Evolutionary conservation across 1,140 invertebrate genomes (phyloP).

Genomic region (Drosophila ercepeae): DNA sequence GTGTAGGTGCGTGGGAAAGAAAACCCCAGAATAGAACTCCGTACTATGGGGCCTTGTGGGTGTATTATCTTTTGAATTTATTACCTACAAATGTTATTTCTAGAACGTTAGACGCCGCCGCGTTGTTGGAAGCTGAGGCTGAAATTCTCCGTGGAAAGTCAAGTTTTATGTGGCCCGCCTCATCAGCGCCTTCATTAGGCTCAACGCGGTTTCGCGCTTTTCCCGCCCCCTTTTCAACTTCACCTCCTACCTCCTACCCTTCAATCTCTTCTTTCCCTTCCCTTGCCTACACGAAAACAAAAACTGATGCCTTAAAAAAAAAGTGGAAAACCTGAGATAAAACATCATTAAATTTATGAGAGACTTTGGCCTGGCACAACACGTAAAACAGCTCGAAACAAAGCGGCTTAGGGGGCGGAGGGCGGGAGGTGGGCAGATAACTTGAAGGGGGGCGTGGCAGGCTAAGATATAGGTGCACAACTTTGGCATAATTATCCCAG

Average conservation of each 20-base stretch:
- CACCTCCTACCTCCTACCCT: not conserved
- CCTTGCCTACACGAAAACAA: not conserved
- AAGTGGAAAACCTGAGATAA: slow-evolving; percentile 29
- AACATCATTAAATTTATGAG: slow-evolving; percentile 79
- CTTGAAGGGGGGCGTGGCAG: not conserved
- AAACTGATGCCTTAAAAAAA: slow-evolving; percentile 17
- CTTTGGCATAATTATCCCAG: slow-evolving; percentile 43
- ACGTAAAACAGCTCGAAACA: slow-evolving; percentile 49
- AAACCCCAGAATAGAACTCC: slow-evolving; percentile 2
- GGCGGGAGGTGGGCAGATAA: not conserved
- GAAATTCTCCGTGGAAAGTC: slow-evolving; percentile 7
- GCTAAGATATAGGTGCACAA: slow-evolving; percentile 21
- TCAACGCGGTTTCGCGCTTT: not conserved
- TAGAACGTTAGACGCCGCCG: slow-evolving; percentile 72
- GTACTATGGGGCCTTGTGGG: slow-evolving; percentile 45
- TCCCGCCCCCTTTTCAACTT: too few species aligned
- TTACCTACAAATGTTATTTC: slow-evolving; percentile 81
- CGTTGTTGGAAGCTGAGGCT: slow-evolving; percentile 3
- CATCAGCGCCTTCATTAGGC: slow-evolving; percentile 78
- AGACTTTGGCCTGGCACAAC: slow-evolving; percentile 53
- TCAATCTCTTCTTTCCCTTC: too few species aligned
- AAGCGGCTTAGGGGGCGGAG: slow-evolving; percentile 17
- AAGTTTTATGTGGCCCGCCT: slow-evolving; percentile 50
- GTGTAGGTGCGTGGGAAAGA: slow-evolving; percentile 3
- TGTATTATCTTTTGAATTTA: slow-evolving; percentile 81